Evolutionary conservation across 2,888 invertebrate genomes (phyloP), one percentile per base, ranked within the genome.

Genomic region (Toxonevra muliebris): DNA sequence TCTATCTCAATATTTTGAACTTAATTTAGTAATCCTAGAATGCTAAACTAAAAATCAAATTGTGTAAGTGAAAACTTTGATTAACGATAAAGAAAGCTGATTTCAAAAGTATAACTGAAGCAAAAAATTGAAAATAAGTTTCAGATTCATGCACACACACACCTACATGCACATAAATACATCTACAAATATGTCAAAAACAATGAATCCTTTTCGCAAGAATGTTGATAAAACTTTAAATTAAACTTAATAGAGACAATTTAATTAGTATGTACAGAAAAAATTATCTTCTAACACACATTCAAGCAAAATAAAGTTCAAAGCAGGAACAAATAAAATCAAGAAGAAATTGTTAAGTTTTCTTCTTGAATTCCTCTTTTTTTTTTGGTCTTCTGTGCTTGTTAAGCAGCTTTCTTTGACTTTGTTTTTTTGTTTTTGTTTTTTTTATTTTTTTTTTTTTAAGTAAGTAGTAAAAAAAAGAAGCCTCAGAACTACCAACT

Each of bases 151-250:
- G 11, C 54, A 50, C 66, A 71, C 63, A 54, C n/a, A 58, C 53
- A 66, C 61, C 54, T 69, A 71, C 41, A 69, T 65, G 57, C 54
- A 57, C 17, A n/a, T 30, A 57, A 0, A 48, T 8, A 48, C 20
- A 55, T 13, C 41, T 52, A 70, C 54, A 58, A 60, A 52, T 68
- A 66, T 64, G 30, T 45, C 59, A 61, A 60, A 66, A 69, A 69
- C 48, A 70, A 20, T 69, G 40, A 60, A 63, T 66, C 13, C 57
- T 62, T 62, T 30, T 45, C 59, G 54, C 19, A 41, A 19, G 2
- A 72, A 64, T 71, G 54, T 62, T 62, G 20, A 54, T 20, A 30
- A 43, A 62, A 65, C 53, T 65, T 65, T 59, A 65, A 65, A 65
- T 65, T 58, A 65, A 65, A 65, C 65, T 59, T 58, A 65, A 59